phyloP scores from a whole-genome alignment of 2,113 vertebrate species.

The Athene noctua region DNA sequence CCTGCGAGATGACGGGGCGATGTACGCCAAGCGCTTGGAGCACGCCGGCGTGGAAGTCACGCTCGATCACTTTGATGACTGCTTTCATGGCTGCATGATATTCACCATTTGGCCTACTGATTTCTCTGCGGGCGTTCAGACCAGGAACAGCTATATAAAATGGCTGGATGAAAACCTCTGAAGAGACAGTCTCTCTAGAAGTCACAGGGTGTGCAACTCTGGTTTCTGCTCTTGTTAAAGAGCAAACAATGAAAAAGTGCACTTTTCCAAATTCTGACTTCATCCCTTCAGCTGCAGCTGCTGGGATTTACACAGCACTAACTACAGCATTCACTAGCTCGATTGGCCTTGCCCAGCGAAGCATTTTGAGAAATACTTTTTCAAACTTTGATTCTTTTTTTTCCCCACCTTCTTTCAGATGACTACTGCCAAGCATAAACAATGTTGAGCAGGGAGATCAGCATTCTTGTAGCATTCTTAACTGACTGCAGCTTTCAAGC shows the following conservation, averaged over 20 bases:
- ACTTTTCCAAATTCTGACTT: conserved; percentile 1
- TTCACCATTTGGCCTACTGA: conserved; percentile 84
- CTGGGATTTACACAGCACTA: background rate
- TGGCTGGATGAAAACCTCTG: conserved; percentile 92
- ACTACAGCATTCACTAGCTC: background rate
- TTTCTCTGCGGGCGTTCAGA: conserved; percentile 82
- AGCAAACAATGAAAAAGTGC: background rate
- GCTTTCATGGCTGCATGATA: conserved; percentile 94
- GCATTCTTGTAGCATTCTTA: conserved; percentile 1
- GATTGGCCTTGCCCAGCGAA: background rate
- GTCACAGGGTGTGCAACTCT: background rate
- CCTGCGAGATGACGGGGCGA: conserved; percentile 89
- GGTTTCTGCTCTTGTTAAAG: background rate
- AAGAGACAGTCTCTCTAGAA: background rate
- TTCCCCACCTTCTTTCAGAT: background rate
- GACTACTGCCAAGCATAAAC: background rate
- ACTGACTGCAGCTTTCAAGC: background rate
- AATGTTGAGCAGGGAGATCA: background rate
- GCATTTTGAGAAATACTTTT: background rate
- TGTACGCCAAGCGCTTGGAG: conserved; percentile 88
- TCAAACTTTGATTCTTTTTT: background rate
- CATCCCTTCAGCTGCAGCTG: background rate
- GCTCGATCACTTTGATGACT: conserved; percentile 88
- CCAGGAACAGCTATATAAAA: conserved; percentile 83
- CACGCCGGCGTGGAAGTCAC: conserved; percentile 85